Base-by-base conservation (phyloP, 2,888 invertebrate species). In the Acanthopleura granulata region DNA sequence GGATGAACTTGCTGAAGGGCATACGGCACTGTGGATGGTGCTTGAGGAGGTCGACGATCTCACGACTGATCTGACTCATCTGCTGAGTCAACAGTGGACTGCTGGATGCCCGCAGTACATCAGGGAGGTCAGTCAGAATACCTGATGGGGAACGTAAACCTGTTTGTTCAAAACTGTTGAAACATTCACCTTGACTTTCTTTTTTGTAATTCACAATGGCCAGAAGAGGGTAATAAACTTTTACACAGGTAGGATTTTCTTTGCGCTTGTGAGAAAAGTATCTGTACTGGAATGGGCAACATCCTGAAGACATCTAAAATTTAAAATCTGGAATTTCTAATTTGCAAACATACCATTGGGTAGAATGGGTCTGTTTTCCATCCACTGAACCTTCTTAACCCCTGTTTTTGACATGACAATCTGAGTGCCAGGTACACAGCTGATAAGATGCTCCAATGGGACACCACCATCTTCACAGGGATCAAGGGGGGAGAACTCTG, bases 1-100 rank as follows among this genome's bases (percentile, higher is more conserved):
- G 97, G 72, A 97, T 96, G 90, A 98, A 98, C 89, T 96, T 96
- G 83, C 95, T 95, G 91, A 98, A 97, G 75, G 94, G 93, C 93
- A 98, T 95, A 74, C 94, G 93, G 84, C 95, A 95, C 83, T 96
- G 94, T 0, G 97, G 95, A 0, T 95, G 94, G 88, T 95, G 95
- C 81, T 95, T 94, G 49, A 98, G 93, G 30, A 98, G 92, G 90
- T 98, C 97, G 0, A 96, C 93, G 62, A 96, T 95, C 91, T 98
- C 98, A 0, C 96, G 93, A 79, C 96, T 95, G 83, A 98, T 94
- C 85, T 96, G 93, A 74, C 94, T 93, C 78, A 96, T 90, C 90
- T 95, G 95, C 74, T 94, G 72, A 22, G 82, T 82, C 74, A 86
- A 74, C 73, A 83, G 72, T 3, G 86, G 84, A 62, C 84, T 87